Evolutionary conservation across 1,140 invertebrate genomes (phyloP), one percentile per base, ranked within the genome.

Genomic region (Scaptodrosophila lebanonensis): DNA sequence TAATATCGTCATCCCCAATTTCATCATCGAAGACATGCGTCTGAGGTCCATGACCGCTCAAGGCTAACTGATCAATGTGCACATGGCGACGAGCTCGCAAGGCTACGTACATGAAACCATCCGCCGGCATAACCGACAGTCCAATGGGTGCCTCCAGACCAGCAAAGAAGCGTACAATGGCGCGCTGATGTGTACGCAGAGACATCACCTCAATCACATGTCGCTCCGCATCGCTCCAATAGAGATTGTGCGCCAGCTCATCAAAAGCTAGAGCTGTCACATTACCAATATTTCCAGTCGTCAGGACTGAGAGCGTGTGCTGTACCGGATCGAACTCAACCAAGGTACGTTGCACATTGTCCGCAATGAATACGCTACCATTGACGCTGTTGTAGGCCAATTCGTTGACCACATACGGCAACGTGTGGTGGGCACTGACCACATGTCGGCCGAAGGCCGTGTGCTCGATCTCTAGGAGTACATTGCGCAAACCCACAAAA

Each of bases 41-140:
- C 43, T 88, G 82, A 0, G 52, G 35, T 0, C 88, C 87, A 2
- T 67, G 69, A 1, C 91, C 92, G 68, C 90, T 89, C 88, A 92
- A 90, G 3, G 87, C 69, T 43, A 91, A 73, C 13, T 90, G 87
- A 65, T 92, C 91, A 11, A 94, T 90, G 22, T 90, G 89, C 11
- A 88, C 88, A 5, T 86, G 73, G 1, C 87, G 50, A 0, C 54
- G 65, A 5, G 88, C 88, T 49, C 84, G 66, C 8, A 93, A 87
- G 0, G 91, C 90, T 0, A 94, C 88, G 49, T 91, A 91, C 89
- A 94, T 91, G n/a, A 89, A 93, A 89, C 92, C 91, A 68, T 91
- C 88, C 50, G 92, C 88, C 15, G 93, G 90, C 43, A 92, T 83
- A 0, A 94, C 57, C 11, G 89, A 89, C 1, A 95, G 82, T 30